These are phyloP conservation scores for Dicycla oo DNA, from an alignment of 2,888 invertebrate species.

Conservation along the genomic window DNA sequence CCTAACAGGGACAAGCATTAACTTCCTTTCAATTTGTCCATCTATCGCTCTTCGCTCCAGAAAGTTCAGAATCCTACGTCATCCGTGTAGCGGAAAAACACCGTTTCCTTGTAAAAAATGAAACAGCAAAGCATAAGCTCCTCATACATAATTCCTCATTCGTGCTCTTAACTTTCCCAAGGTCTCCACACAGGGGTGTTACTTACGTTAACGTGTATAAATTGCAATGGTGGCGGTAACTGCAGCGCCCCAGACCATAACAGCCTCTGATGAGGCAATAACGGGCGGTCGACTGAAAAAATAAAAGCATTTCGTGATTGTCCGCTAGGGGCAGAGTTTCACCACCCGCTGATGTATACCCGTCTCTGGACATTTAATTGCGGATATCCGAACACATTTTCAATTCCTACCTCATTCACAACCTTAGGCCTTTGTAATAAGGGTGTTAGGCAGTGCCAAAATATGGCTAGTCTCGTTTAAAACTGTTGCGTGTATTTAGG, in stretches of 20 bases:
- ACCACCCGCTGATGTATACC: constrained; percentile 70
- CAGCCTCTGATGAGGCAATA: constrained; percentile 85
- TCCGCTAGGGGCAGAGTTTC: constrained; percentile 70
- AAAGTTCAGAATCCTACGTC: neutral
- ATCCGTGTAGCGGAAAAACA: constrained; percentile 6
- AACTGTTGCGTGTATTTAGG: constrained; percentile 61
- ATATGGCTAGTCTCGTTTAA: constrained; percentile 47
- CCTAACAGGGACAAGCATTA: too few relatives aligned
- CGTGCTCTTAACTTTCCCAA: constrained; percentile 32
- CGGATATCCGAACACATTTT: constrained; percentile 68
- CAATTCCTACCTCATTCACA: constrained; percentile 45
- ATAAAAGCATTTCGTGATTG: constrained; percentile 89
- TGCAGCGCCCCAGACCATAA: constrained; percentile 74
- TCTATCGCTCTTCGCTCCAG: neutral
- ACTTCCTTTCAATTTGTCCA: neutral
- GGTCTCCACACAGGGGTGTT: constrained; percentile 38
- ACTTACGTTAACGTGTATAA: constrained; percentile 61
- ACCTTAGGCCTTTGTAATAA: constrained; percentile 53
- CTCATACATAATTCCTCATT: constrained; percentile 40
- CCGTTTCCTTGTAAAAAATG: neutral
- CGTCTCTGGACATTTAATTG: constrained; percentile 74
- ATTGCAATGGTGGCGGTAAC: constrained; percentile 69
- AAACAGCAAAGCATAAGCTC: constrained; percentile 1
- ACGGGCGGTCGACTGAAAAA: constrained; percentile 79
- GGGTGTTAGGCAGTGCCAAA: constrained; percentile 15